A percentile compares a stretch with the other conserved stretches of the same genome.
Conservation (phyloP, 1,140 invertebrate species). For the Aphaenogaster floridana region DNA sequence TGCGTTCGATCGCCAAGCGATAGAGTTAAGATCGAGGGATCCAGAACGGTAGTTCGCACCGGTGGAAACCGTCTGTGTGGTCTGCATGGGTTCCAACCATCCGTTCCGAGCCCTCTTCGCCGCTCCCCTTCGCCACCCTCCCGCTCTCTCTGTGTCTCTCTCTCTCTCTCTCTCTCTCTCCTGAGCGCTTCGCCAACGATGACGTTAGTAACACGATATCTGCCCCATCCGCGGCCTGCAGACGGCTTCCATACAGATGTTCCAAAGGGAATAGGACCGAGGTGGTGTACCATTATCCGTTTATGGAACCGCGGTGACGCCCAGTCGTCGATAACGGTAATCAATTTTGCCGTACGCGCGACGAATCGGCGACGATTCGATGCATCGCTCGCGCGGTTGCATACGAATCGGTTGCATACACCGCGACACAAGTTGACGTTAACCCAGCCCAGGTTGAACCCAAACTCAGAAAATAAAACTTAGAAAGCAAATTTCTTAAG, state of each 20-base stretch:
- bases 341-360: slow-evolving; percentile 72
- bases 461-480: not conserved
- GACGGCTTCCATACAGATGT: slow-evolving; percentile 79
- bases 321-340: slow-evolving; percentile 72
- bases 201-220: slow-evolving; percentile 80
- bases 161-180: slow-evolving; percentile 62
- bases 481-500: not conserved
- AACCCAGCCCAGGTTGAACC: not conserved
- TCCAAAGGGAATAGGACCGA: slow-evolving; percentile 77
- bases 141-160: slow-evolving; percentile 52
- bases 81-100: slow-evolving; percentile 64
- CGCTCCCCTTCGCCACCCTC: slow-evolving; percentile 53
- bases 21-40: slow-evolving; percentile 54
- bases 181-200: slow-evolving; percentile 74
- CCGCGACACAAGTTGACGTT: not conserved
- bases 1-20: slow-evolving; percentile 55
- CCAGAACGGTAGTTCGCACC: slow-evolving; percentile 68
- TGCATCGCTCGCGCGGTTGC: slow-evolving; percentile 10
- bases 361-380: slow-evolving; percentile 68
- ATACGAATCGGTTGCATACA: not conserved
- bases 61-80: slow-evolving; percentile 70
- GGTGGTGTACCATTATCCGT: slow-evolving; percentile 76
- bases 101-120: slow-evolving; percentile 63
- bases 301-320: slow-evolving; percentile 70
- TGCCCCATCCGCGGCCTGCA: slow-evolving; percentile 71